A percentile compares a stretch with the other conserved stretches of the same genome.
Conservation (phyloP, 2,113 vertebrate genomes). For the Marmota flaviventris region DNA sequence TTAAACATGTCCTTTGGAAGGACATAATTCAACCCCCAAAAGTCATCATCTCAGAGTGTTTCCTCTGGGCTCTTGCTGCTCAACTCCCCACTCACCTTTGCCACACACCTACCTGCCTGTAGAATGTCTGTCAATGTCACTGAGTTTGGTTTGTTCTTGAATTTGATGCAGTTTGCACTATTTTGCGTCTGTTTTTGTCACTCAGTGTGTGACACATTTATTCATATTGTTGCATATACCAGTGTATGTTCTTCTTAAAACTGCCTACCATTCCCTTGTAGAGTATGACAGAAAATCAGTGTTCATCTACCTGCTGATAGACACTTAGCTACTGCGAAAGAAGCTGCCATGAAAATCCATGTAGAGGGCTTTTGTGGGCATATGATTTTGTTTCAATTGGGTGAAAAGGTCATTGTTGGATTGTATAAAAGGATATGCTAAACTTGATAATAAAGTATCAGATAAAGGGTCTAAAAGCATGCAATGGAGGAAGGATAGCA, state of each 20-base stretch:
- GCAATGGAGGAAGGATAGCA: too few species aligned
- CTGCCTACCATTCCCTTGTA: not conserved
- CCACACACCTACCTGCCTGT: too few species aligned
- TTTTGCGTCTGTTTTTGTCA: not conserved
- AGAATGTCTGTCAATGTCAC: not conserved
- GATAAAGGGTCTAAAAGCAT: too few species aligned
- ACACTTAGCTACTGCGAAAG: not conserved
- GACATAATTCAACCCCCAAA: not conserved
- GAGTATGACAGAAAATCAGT: not conserved
- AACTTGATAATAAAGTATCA: not conserved
- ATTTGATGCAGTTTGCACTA: not conserved
- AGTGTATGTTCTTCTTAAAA: not conserved
- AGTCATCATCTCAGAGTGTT: not conserved
- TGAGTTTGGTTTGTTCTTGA: too few species aligned
- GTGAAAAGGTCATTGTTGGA: not conserved
- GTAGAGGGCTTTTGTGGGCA: not conserved
- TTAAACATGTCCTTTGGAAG: not conserved
- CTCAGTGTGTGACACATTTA: too few species aligned
- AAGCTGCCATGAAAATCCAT: not conserved
- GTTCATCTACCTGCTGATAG: not conserved
- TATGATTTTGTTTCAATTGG: not conserved
- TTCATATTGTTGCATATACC: not conserved
- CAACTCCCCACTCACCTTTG: not conserved
- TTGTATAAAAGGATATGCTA: not conserved
- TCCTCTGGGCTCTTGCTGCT: not conserved